Evolutionary conservation across 2,113 vertebrate species (phyloP).

Genomic region (Dolichotis patagonum): DNA sequence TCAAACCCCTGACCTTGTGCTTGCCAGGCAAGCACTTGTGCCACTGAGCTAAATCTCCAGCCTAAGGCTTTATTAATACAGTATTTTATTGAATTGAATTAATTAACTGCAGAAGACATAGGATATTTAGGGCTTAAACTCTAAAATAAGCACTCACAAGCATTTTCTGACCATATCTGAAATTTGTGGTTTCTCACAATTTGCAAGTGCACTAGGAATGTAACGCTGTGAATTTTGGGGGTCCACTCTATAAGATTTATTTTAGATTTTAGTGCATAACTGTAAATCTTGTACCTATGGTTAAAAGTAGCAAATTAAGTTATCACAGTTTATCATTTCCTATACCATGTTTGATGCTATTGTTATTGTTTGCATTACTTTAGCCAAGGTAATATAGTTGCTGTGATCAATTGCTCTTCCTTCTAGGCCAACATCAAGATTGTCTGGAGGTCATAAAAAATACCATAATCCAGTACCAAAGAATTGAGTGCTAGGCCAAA

Average conservation of each 20-base stretch:
- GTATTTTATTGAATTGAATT: too few relatives aligned
- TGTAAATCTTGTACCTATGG: background rate
- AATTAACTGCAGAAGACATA: too few relatives aligned
- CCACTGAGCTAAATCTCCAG: too few relatives aligned
- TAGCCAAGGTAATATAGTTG: background rate
- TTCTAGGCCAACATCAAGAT: background rate
- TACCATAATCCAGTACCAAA: background rate
- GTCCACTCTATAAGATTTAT: background rate
- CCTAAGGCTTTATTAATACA: too few relatives aligned
- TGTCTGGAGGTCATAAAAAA: background rate
- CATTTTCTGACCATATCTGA: background rate
- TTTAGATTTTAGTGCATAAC: background rate
- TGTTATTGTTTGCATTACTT: background rate
- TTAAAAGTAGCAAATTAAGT: background rate
- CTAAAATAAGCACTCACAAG: background rate
- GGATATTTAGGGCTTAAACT: too few relatives aligned
- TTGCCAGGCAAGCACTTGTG: too few relatives aligned
- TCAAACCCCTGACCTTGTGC: too few relatives aligned
- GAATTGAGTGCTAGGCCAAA: background rate
- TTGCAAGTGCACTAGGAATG: background rate
- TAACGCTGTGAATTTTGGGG: background rate
- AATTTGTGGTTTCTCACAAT: background rate
- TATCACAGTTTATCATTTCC: background rate
- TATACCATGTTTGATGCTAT: background rate
- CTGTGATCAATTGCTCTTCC: background rate